Conservation (phyloP, 2,888 invertebrate species). For the Isoperla grammatica region DNA sequence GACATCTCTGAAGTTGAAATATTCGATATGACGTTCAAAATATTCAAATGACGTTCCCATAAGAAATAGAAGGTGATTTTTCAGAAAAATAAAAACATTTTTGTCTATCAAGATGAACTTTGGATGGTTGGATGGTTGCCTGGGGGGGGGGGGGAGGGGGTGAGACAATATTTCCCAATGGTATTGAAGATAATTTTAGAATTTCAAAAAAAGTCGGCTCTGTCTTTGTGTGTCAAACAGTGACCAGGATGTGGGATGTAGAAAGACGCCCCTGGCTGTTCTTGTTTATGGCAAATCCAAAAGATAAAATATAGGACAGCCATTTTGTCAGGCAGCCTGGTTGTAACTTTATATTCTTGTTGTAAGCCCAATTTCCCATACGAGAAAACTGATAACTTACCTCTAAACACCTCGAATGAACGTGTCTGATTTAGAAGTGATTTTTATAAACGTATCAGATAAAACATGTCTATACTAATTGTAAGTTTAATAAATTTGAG, state of each 20-base stretch:
- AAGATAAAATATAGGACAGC: too few species aligned
- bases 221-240: background rate
- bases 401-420: too few species aligned
- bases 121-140: background rate
- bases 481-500: too few species aligned
- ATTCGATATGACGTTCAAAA: background rate
- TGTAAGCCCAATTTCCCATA: too few species aligned
- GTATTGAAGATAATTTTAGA: slow-evolving; percentile 5
- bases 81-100: background rate
- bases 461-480: too few species aligned
- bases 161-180: background rate
- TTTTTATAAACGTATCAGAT: too few species aligned
- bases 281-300: too few species aligned
- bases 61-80: slow-evolving; percentile 3
- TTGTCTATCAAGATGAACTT: background rate
- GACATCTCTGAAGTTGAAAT: slow-evolving; percentile 2
- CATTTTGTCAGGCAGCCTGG: too few species aligned
- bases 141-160: background rate
- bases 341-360: too few species aligned
- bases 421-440: too few species aligned
- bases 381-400: too few species aligned
- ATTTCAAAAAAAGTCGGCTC: background rate
- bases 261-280: too few species aligned
- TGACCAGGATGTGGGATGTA: background rate
- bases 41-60: background rate